Base-by-base conservation (phyloP, 2,888 invertebrate species). In the Parthenolecanium corni region DNA sequence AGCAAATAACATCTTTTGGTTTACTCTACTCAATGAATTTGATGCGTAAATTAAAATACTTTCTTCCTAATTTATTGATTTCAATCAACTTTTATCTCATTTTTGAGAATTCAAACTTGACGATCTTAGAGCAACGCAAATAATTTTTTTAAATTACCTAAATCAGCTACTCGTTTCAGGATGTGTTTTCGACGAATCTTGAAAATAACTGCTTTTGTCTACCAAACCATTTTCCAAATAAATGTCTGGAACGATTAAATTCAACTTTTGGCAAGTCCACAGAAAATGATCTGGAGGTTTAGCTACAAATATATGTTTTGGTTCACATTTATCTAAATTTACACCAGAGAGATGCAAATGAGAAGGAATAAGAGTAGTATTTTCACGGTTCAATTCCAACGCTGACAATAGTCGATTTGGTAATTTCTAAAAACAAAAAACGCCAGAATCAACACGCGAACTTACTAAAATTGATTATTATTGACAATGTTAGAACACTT, bases 211-310 rank as follows among this genome's bases (percentile, higher is more conserved):
- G 4, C 9, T 4, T 31, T 31, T 31, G 4, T 31, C 9, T 9
- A 31, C 31, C 5, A 14, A 14, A n/a, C 24, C 21, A 21, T 57
- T 57, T 18, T 49, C 4, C 16, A 61, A 24, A 61, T 51, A 61
- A 21, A 14, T 3, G n/a, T 61, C 61, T n/a, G 61, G 61, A 14
- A 61, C 12, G 3, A 31, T 20, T 36, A 61, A 49, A 1, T 49
- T 40, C 40, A 61, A 51, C 11, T 40, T 31, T 36, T 61, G 18
- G 36, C 61, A 61, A 31, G 61, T 49, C 49, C 49, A 51, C 21
- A 51, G 20, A 38, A 61, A 61, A 51, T 61, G 38, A 11, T 51
- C 51, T 5, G 61, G 38, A 38, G 51, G 61, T 61, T 51, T 51
- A 14, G 51, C 61, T 21, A 51, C 23, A 14, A 49, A 61, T 1